Percentiles rank a stretch among this genome's conserved stretches.
These are phyloP conservation scores for Sylvilagus bachmani DNA, from an alignment of 2,113 vertebrate species.

Conservation along the genomic window DNA sequence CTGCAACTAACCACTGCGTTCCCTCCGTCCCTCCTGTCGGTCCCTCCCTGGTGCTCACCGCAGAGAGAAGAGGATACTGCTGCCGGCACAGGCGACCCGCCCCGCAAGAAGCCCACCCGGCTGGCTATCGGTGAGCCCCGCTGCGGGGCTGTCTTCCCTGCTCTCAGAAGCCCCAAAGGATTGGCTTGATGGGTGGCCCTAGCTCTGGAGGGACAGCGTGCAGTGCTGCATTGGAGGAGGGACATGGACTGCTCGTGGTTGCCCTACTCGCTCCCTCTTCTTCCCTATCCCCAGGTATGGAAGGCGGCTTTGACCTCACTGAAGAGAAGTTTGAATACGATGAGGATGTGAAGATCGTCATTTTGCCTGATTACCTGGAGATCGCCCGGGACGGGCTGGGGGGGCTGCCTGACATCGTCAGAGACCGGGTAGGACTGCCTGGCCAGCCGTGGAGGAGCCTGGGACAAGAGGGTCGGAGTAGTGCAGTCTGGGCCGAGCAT, in stretches of 20 bases:
- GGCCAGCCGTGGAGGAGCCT: not conserved
- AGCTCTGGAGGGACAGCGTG: not conserved
- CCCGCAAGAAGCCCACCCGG: constrained; percentile 98
- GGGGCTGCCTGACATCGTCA: constrained; percentile 95
- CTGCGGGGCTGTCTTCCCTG: accelerated
- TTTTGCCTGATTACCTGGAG: constrained; percentile 96
- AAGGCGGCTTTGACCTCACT: constrained; percentile 97
- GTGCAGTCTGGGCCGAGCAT: not conserved
- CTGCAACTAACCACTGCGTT: not conserved
- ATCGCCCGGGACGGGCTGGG: constrained; percentile 94
- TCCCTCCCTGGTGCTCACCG: not conserved
- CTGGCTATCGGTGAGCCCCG: constrained; percentile 94
- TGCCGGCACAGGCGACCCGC: constrained; percentile 95
- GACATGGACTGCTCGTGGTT: not conserved
- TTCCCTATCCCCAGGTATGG: constrained; percentile 90
- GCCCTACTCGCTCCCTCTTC: not conserved
- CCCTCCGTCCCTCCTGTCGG: accelerated
- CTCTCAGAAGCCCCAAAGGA: not conserved
- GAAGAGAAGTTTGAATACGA: constrained; percentile 96
- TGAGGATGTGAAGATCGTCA: constrained; percentile 96
- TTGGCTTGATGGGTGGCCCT: not conserved
- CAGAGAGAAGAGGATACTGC: constrained; percentile 94
- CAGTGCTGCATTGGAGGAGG: not conserved
- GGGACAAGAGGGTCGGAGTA: not conserved
- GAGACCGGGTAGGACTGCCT: constrained; percentile 92